Evolutionary conservation across 2,797 vertebrate genomes (phyloP), one percentile per base, ranked within the genome.

Genomic region (Aeoliscus strigatus): DNA sequence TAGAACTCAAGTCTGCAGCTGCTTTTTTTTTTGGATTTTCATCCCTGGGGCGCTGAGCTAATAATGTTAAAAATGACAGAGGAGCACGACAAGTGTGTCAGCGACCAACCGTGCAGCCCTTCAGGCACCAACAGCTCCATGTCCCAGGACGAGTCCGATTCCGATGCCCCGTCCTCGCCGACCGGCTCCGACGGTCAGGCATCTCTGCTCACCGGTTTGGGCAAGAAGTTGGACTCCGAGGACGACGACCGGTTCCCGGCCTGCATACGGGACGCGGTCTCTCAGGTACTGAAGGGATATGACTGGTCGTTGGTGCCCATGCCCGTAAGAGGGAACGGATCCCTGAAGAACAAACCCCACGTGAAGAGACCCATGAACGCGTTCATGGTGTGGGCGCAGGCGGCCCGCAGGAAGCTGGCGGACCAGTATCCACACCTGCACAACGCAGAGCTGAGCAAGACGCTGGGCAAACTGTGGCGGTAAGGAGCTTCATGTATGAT

Each of bases 301-400:
- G 94, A 97, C 87, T 98, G 95, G 95, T 96, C 94, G 62, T 63
- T 98, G 70, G 93, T 98, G 51, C 94, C 94, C 6, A 94, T 98
- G 93, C 94, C 95, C 0, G 91, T 90, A 51, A 87, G 95, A 6
- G 94, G 92, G 9, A 90, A 87, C 62, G 90, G 90, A 5, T 84
- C 89, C 2, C 84, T 95, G 42, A 98, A 98, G 73, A 92, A 74
- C 60, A 97, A 98, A 52, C 94, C 94, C 5, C 94, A 96, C 60
- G 92, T 96, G 12, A 96, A 96, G 63, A 84, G 92, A 76, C 92
- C 92, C 45, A 94, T 94, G 92, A 94, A 94, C 43, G 92, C 92
- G 2, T 94, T 94, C 70, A 94, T 94, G 93, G 93, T 94, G 2
- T 94, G 93, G 92, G 93, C 94, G 27, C 93, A 96, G 65, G 94